Evolutionary conservation across 2,888 invertebrate genomes (phyloP).

Genomic region (Steinernema hermaphroditum): DNA sequence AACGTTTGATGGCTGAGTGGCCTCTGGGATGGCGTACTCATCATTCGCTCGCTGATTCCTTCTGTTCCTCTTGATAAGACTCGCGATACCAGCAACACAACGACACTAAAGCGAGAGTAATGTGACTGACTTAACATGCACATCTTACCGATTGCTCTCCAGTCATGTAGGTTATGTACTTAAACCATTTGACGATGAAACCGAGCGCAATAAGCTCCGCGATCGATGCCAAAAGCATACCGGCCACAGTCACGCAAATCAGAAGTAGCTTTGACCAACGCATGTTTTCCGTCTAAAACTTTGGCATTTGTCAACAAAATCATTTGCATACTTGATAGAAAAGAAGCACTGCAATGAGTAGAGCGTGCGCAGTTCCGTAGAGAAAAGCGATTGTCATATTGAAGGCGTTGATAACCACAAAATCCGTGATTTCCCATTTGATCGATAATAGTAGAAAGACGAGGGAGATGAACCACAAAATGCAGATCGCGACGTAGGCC

Average conservation of each 20-base stretch:
- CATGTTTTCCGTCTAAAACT: conserved; percentile 27
- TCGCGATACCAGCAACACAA: conserved; percentile 36
- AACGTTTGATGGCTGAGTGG: conserved; percentile 47
- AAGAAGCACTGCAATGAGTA: conserved; percentile 50
- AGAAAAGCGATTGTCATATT: conserved; percentile 49
- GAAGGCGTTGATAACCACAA: conserved; percentile 53
- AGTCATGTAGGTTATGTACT: conserved; percentile 61
- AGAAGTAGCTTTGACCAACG: conserved; percentile 49
- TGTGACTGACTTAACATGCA: not conserved
- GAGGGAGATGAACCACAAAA: conserved; percentile 55
- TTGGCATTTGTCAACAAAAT: not conserved
- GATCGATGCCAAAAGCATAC: conserved; percentile 47
- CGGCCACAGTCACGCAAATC: conserved; percentile 52
- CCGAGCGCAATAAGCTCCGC: conserved; percentile 45
- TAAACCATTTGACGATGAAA: conserved; percentile 55
- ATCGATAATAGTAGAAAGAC: conserved; percentile 53
- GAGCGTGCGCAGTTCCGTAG: conserved; percentile 51
- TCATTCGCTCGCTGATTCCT: conserved; percentile 35
- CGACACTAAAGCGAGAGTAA: conserved; percentile 37
- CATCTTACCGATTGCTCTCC: conserved; percentile 46
- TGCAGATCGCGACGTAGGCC: conserved; percentile 50
- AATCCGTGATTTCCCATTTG: conserved; percentile 52
- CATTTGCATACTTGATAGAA: conserved; percentile 55
- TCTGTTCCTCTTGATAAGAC: conserved; percentile 39
- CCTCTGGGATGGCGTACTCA: conserved; percentile 55